These are phyloP conservation scores for Salmo trutta DNA, from an alignment of 2,797 vertebrate genomes.

Conservation along the genomic window DNA sequence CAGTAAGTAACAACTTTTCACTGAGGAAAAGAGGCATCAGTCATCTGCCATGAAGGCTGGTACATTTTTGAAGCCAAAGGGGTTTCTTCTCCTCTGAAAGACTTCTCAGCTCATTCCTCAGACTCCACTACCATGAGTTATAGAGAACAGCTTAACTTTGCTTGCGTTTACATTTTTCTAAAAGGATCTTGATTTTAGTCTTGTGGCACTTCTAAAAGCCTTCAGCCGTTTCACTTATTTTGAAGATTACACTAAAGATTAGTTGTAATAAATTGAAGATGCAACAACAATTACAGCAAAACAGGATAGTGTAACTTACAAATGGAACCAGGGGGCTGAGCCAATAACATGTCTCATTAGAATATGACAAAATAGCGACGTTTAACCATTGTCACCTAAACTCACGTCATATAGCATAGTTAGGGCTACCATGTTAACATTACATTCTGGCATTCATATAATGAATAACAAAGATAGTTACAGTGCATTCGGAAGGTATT, in stretches of 20 bases:
- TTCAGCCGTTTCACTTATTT: conserved; percentile 45
- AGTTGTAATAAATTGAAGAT: conserved; percentile 33
- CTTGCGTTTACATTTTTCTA: conserved; percentile 75
- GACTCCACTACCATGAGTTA: conserved; percentile 61
- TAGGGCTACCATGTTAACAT: background rate
- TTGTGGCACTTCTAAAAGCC: conserved; percentile 66
- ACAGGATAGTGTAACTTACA: conserved; percentile 23
- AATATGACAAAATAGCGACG: background rate
- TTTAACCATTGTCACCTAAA: background rate
- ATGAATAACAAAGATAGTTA: too few species aligned
- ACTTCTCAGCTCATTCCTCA: conserved; percentile 62
- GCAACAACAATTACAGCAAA: conserved; percentile 53
- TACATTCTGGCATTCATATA: too few species aligned
- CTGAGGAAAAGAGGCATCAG: conserved; percentile 61
- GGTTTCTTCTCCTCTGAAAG: conserved; percentile 60
- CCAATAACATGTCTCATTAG: background rate
- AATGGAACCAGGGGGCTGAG: background rate
- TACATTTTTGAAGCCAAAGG: conserved; percentile 59
- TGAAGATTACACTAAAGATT: conserved; percentile 59
- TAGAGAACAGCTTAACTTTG: conserved; percentile 57
- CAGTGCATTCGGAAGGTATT: too few species aligned
- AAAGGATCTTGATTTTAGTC: conserved; percentile 77
- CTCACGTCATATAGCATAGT: background rate
- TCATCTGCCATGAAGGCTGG: conserved; percentile 62
- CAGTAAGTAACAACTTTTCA: conserved; percentile 69